Conservation (phyloP, 53 echinoderm and acorn worm species). For the Temnopleurus reevesii region DNA sequence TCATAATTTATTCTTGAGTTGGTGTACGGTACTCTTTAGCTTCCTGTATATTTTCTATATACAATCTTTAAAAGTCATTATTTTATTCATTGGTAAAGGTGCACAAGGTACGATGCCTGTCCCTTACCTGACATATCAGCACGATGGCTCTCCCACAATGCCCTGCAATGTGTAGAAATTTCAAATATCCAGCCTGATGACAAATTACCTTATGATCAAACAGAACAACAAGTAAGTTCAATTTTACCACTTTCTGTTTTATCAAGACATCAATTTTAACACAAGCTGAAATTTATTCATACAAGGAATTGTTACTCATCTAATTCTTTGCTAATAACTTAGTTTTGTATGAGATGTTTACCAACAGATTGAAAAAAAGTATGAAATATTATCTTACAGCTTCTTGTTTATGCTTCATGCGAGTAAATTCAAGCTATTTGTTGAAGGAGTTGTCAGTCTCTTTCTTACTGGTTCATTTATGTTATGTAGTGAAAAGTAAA, state of each 20-base stretch:
- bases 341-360: background rate
- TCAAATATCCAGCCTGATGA: slow-evolving; percentile 7
- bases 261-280: background rate
- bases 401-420: background rate
- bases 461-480: background rate
- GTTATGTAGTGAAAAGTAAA: background rate
- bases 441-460: background rate
- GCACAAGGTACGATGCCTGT: slow-evolving; percentile 70
- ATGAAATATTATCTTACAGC: background rate
- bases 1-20: too few relatives aligned
- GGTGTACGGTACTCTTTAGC: too few relatives aligned
- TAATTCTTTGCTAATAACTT: background rate
- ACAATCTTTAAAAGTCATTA: too few relatives aligned
- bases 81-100: slow-evolving; percentile 43
- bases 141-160: slow-evolving; percentile 79
- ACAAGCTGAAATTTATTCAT: background rate
- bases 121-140: slow-evolving; percentile 35
- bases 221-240: slow-evolving; percentile 16
- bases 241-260: background rate
- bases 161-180: slow-evolving; percentile 72
- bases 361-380: too few relatives aligned
- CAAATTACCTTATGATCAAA: background rate
- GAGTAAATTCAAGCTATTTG: background rate
- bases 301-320: background rate
- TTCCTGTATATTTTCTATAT: too few relatives aligned